A percentile compares a stretch with the other conserved stretches of the same genome.
Conservation (phyloP, 1,140 invertebrate species). For the Holotrichia oblita region DNA sequence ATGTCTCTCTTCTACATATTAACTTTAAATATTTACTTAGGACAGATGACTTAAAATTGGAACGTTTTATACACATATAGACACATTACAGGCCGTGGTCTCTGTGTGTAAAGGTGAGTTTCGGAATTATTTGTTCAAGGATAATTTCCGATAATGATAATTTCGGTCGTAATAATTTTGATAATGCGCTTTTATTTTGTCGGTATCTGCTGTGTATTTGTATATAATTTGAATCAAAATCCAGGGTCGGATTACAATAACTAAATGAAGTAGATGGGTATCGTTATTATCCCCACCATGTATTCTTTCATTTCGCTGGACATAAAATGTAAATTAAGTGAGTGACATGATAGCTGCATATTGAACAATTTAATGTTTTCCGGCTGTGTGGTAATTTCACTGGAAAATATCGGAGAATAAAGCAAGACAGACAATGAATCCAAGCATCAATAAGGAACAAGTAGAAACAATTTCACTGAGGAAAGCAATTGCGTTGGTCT, state of each 20-base stretch:
- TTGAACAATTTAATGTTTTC: no score
- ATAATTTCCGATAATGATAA: constrained; percentile 3
- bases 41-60: constrained; percentile 7
- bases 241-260: neutral
- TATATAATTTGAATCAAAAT: neutral
- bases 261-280: neutral
- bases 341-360: no score
- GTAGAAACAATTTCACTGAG: no score
- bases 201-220: neutral
- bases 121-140: neutral
- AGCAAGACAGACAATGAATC: no score
- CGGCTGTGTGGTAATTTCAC: no score
- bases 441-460: no score
- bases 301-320: neutral
- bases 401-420: no score
- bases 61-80: neutral
- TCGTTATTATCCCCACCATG: neutral
- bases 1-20: constrained; percentile 8
- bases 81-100: neutral
- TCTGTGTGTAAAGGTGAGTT: neutral
- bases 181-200: neutral
- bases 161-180: neutral
- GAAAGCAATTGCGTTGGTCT: no score
- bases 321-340: no score
- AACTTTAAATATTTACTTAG: constrained; percentile 14